A percentile compares a stretch with the other conserved stretches of the same genome.
Evolutionary conservation across 2,113 vertebrate genomes (phyloP).

Genomic region (Gobius niger): DNA sequence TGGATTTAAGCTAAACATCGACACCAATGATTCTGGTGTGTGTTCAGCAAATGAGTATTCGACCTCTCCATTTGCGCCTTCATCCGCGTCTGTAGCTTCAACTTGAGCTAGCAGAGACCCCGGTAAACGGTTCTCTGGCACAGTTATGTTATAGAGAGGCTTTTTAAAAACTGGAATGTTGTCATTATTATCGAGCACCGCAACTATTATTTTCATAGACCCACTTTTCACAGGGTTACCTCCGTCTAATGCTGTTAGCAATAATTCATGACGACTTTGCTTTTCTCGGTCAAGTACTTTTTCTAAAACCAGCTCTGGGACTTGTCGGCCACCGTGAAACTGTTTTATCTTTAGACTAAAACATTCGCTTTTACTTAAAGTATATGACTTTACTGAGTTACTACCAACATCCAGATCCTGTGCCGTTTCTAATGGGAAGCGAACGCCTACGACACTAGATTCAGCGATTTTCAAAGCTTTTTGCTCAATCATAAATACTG

Average conservation of each 20-base stretch:
- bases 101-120: constrained; percentile 74
- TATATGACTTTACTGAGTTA: constrained; percentile 66
- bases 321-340: constrained; percentile 33
- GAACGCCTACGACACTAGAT: constrained; percentile 25
- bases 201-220: constrained; percentile 51
- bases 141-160: constrained; percentile 74
- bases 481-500: constrained; percentile 49
- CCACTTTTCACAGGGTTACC: constrained; percentile 65
- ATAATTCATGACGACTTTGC: constrained; percentile 67
- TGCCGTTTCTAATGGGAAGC: constrained; percentile 66
- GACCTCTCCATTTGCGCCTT: constrained; percentile 67
- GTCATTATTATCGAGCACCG: constrained; percentile 82
- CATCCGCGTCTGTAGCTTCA: constrained; percentile 73
- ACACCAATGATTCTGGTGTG: constrained; percentile 38
- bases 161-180: constrained; percentile 83
- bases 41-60: constrained; percentile 61
- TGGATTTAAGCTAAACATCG: constrained; percentile 43
- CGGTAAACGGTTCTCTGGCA: constrained; percentile 74
- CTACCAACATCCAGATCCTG: constrained; percentile 67
- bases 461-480: constrained; percentile 58
- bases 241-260: constrained; percentile 70
- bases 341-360: constrained; percentile 65
- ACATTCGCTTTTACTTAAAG: constrained; percentile 61
- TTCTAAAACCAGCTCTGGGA: constrained; percentile 67
- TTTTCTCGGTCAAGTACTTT: constrained; percentile 70